These are phyloP conservation scores for Metacarcinus magister DNA, from an alignment of 2,888 invertebrate species.

Conservation along the genomic window DNA sequence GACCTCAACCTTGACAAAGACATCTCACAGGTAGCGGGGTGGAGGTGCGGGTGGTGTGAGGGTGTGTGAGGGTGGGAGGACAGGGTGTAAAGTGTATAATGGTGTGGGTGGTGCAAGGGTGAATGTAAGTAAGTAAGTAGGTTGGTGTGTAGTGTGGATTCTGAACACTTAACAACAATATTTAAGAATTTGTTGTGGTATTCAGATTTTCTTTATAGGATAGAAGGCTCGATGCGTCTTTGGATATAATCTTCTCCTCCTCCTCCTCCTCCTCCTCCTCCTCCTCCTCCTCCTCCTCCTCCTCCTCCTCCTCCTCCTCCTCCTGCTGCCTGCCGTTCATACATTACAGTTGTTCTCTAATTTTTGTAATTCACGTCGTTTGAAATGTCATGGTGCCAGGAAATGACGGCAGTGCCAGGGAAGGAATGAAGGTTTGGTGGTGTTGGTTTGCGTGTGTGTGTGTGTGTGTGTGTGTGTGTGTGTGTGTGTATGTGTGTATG, in stretches of 20 bases:
- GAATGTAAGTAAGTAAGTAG: neutral
- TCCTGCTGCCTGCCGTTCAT: neutral
- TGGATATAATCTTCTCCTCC: too few species aligned
- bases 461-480: too few species aligned
- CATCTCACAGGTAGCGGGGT: neutral
- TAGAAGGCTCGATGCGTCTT: too few species aligned
- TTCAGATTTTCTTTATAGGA: too few species aligned
- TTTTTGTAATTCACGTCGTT: too few species aligned
- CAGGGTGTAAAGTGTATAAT: too few species aligned
- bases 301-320: neutral
- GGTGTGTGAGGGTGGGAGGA: neutral
- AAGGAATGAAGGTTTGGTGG: neutral
- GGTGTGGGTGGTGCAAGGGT: too few species aligned
- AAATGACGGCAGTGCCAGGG: neutral
- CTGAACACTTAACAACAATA: neutral
- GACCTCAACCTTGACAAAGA: neutral
- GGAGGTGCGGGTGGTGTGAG: neutral
- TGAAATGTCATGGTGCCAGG: too few species aligned
- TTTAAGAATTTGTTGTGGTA: neutral
- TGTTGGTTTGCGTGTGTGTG: too few species aligned
- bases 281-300: slow-evolving; percentile 2
- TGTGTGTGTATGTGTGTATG: too few species aligned
- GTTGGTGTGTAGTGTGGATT: neutral
- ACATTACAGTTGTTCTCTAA: too few species aligned
- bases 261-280: neutral